Conservation (phyloP, 2,888 invertebrate species). For the Nymphalis c-album region DNA sequence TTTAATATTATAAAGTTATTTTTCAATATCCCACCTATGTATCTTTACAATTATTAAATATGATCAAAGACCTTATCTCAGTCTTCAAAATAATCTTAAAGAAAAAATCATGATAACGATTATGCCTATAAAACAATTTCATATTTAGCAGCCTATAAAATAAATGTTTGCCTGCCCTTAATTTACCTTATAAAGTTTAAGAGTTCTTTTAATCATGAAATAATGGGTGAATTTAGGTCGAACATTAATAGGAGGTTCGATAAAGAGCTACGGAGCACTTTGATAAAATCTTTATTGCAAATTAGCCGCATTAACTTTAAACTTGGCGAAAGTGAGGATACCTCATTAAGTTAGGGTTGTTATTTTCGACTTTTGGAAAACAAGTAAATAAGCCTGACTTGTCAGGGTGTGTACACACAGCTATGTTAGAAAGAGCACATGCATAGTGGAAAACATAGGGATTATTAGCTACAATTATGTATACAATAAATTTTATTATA, state of each 20-base stretch:
- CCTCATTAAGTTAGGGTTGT: conserved; percentile 25
- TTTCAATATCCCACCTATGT: too few relatives aligned
- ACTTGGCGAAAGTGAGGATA: conserved; percentile 28
- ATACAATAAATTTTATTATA: too few relatives aligned
- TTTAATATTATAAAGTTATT: too few relatives aligned
- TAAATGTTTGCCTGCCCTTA: conserved; percentile 10
- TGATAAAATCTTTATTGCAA: conserved; percentile 42
- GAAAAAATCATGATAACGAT: not conserved
- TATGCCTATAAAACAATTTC: not conserved
- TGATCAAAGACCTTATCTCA: too few relatives aligned
- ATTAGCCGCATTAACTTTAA: conserved; percentile 36
- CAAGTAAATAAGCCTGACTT: too few relatives aligned
- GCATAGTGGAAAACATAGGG: too few relatives aligned
- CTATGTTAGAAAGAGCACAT: too few relatives aligned
- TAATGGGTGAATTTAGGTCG: conserved; percentile 30
- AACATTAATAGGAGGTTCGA: conserved; percentile 28
- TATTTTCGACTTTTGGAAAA: too few relatives aligned
- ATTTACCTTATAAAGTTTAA: conserved; percentile 23
- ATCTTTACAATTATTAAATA: too few relatives aligned
- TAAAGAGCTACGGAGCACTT: conserved; percentile 36
- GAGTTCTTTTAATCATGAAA: conserved; percentile 24
- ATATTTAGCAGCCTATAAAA: conserved; percentile 6
- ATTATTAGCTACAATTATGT: too few relatives aligned
- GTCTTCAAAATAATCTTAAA: too few relatives aligned
- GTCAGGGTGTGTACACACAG: too few relatives aligned